Base-by-base conservation (phyloP, 1,140 invertebrate genomes). In the Drosophila ananassae region DNA sequence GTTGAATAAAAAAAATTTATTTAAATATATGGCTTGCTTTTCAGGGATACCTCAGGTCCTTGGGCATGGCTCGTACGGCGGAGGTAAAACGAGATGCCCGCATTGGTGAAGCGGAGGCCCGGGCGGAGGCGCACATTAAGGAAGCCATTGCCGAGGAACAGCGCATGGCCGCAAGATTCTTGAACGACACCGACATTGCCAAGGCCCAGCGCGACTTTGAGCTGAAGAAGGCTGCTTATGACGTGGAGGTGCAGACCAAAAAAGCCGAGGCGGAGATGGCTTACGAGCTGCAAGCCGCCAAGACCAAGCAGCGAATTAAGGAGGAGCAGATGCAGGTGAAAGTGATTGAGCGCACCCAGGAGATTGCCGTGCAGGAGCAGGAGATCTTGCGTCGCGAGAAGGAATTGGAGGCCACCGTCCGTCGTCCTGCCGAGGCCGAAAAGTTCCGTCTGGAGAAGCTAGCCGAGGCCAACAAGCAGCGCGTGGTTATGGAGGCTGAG, bases 251-350 rank as follows among this genome's bases (percentile, higher is more conserved):
- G 34, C 97, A 98, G 92, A 98, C 98, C 3, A 99, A 98, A 92
- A 94, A 93, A 92, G 98, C 98, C 28, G 97, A 98, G 93, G 98
- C 98, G 17, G 97, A 99, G 91, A 95, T 99, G 94, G 98, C 98
- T 1, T 99, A 97, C 91, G 96, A 98, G 81, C 92, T 99, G 48
- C 96, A 99, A 94, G 97, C 97, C 24, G 98, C 98, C 0, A 99
- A 99, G 92, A 99, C 98, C 0, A 98, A 98, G 77, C 98, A 99
- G 91, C 94, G 96, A 64, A 99, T 99, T 77, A 98, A 98, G 93
- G 98, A 99, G 85, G 98, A 99, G 92, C 96, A 98, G 90, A 99
- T 99, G 98, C 97, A 99, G 92, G 97, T 99, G 30, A 96, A 96
- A 76, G 98, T 99, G 1, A 96, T 99, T 22, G 98, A 99, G 93